Evolutionary conservation across 2,888 invertebrate genomes (phyloP), one percentile per base, ranked within the genome.

Genomic region (Antitype chi): DNA sequence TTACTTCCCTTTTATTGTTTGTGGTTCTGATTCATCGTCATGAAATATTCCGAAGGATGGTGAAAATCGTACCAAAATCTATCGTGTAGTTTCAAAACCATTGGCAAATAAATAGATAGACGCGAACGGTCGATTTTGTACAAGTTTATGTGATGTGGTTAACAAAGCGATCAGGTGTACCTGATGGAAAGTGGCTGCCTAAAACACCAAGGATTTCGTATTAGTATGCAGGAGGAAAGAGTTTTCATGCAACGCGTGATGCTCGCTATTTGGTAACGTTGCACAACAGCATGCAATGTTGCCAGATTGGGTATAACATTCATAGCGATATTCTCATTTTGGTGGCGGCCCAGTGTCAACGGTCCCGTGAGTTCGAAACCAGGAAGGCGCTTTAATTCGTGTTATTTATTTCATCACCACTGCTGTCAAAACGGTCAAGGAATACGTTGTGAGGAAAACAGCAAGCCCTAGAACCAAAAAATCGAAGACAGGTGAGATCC

Each of bases 171-270:
- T 17, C 70, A 52, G 52, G 7, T 25, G 49, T 20, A 67, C 5
- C 38, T 53, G 38, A 6, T 71, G 8, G 71, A 71, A 70, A 72
- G 38, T 23, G 23, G 15, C 0, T 17, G 52, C 8, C 25, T 70
- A 43, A 52, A 52, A 53, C 52, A 72, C 38, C 71, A 71, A 71
- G 71, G 71, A 32, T 28, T 53, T 71, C 11, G 1, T 23, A 13
- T 72, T 72, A 72, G 72, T 72, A 72, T 72, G 71, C 72, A 72
- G 7, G 13, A 53, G 43, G 43, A 43, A 55, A 23, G 5, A 55
- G 13, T 17, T 55, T 11, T 23, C 17, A 6, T 8, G 28, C 72
- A 55, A 71, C 8, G 8, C 8, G 8, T 28, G 23, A 7, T 28
- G 11, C 0, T 43, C 0, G 17, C 53, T 43, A 17, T 43, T 23